Evolutionary conservation across 2,888 invertebrate genomes (phyloP).

Genomic region (Drosophila glabriapex): DNA sequence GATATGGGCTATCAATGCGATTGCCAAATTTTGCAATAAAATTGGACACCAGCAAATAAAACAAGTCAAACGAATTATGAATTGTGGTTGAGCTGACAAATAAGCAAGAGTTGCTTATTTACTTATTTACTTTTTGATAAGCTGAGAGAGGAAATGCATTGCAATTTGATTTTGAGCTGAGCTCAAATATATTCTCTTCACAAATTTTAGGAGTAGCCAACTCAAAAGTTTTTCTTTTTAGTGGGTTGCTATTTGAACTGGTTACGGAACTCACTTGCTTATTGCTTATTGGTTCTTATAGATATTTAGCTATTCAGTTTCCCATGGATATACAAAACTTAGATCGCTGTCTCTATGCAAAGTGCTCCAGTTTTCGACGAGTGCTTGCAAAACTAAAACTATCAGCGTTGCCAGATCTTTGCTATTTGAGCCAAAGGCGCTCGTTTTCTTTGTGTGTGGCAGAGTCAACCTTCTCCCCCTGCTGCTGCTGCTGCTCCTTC

Average conservation of each 20-base stretch:
- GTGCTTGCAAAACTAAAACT: conserved; percentile 17
- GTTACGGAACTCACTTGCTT: background rate
- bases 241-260: background rate
- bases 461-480: background rate
- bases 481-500: too few relatives aligned
- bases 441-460: background rate
- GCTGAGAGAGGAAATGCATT: background rate
- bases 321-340: background rate
- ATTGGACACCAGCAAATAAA: conserved; percentile 22
- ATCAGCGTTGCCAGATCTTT: conserved; percentile 46
- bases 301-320: background rate
- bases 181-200: background rate
- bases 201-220: background rate
- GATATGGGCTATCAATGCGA: conserved; percentile 38
- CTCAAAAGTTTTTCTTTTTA: background rate
- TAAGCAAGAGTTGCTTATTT: background rate
- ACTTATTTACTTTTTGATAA: background rate
- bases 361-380: conserved; percentile 8
- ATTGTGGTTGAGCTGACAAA: background rate
- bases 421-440: background rate
- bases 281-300: background rate
- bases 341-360: background rate
- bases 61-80: background rate
- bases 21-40: conserved; percentile 30
- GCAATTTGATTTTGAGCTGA: background rate